Conservation (phyloP, 2,888 invertebrate species). For the Muscina levida region DNA sequence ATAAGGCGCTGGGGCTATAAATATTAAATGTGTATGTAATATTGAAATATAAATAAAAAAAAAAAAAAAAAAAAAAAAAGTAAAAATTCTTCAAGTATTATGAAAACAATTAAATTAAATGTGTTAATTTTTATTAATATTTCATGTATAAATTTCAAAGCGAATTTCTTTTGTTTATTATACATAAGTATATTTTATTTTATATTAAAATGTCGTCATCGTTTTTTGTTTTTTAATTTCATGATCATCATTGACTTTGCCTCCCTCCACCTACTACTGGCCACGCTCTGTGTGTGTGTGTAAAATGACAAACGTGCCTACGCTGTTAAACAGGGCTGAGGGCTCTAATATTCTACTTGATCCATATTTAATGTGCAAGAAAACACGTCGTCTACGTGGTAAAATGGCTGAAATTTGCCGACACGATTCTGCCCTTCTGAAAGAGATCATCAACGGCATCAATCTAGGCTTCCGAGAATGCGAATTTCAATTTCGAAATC, state of each 20-base stretch:
- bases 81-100: too few relatives aligned
- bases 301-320: neutral
- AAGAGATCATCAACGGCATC: slow-evolving; percentile 91
- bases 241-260: neutral
- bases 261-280: neutral
- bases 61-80: too few relatives aligned
- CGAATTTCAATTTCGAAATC: slow-evolving; percentile 91
- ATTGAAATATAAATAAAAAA: too few relatives aligned
- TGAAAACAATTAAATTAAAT: too few relatives aligned
- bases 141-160: too few relatives aligned
- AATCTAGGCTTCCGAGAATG: slow-evolving; percentile 92
- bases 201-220: too few relatives aligned
- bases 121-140: too few relatives aligned
- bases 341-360: slow-evolving; percentile 94
- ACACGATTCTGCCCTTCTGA: slow-evolving; percentile 89
- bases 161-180: too few relatives aligned
- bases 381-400: slow-evolving; percentile 88
- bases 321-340: slow-evolving; percentile 83
- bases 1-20: too few relatives aligned
- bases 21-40: too few relatives aligned
- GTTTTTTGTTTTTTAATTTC: neutral
- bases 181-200: too few relatives aligned
- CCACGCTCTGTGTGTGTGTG: neutral
- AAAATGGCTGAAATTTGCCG: slow-evolving; percentile 91
- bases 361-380: slow-evolving; percentile 93